Evolutionary conservation across 1,140 invertebrate species (phyloP), one percentile per base, ranked within the genome.

Genomic region (Bactericera cockerelli): DNA sequence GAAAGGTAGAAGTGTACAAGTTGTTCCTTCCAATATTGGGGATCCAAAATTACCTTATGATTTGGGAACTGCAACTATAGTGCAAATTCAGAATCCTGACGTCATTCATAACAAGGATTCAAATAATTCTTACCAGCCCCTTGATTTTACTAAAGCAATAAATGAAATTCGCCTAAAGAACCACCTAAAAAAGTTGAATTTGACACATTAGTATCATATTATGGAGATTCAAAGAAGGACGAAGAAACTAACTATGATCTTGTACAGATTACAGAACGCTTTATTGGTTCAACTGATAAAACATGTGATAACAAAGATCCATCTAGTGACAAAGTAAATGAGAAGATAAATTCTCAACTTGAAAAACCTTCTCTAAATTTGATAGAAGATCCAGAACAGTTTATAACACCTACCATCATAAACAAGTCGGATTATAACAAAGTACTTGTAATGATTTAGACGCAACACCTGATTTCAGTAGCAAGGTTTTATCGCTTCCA

Each of bases 1-100:
- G 24, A 62, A 59, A 16, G 60, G 42, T 22, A 49, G 42, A 49
- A 49, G 42, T 22, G 42, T 49, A 6, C 42, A 49, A 49, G 42
- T 49, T 22, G 42, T 49, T 49, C 42, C 42, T 8, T 49, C 42
- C 8, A 49, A 49, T 22, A 4, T 49, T 49, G 22, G 42, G 6
- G 42, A 49, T 49, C 16, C 33, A 16, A 49, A 49, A 49, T 6
- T 49, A 4, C 42, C 42, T n/a, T 49, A 49, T 22, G 28, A 31
- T 31, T 4, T 49, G 8, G 42, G 42, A 6, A 49, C 4, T 49
- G 42, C 42, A 19, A 49, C 42, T 49, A 16, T 49, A 19, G 42
- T 49, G 8, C 42, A 16, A 16, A n/a, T 49, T 49, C n/a, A 49
- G 19, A 49, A 22, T 49, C 8, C 42, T 10, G 22, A 22, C 42